A percentile compares a stretch with the other conserved stretches of the same genome.
Evolutionary conservation across 2,888 invertebrate genomes (phyloP).

Genomic region (Sisyra nigra): DNA sequence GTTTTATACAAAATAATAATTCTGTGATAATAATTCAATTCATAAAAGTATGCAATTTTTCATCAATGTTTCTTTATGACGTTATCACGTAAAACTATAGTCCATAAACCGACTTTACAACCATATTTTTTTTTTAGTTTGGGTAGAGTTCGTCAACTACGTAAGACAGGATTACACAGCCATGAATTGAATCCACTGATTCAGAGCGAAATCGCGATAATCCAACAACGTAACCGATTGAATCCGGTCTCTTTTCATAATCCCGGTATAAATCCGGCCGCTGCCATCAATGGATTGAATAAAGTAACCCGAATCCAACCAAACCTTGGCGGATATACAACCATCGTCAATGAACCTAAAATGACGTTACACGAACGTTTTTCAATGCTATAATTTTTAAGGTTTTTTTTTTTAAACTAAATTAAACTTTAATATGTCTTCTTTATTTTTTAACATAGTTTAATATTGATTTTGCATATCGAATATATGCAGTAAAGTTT

Average conservation of each 20-base stretch:
- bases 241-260: background rate
- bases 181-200: slow-evolving; percentile 4
- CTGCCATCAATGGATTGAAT: background rate
- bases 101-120: background rate
- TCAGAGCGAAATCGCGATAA: slow-evolving; percentile 7
- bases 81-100: too few species aligned
- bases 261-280: background rate
- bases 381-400: background rate
- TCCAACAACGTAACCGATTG: slow-evolving; percentile 2
- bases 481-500: slow-evolving; percentile 23
- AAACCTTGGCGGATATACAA: background rate
- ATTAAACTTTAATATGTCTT: background rate
- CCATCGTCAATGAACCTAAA: background rate
- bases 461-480: slow-evolving; percentile 17
- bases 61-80: too few species aligned
- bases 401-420: background rate
- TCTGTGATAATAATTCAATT: too few species aligned
- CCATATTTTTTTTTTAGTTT: background rate
- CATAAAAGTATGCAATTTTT: too few species aligned
- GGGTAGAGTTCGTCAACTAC: background rate
- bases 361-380: slow-evolving; percentile 5
- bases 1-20: too few species aligned
- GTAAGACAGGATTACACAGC: background rate
- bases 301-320: background rate
- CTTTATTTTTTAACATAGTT: background rate